A percentile compares a stretch with the other conserved stretches of the same genome.
These are phyloP conservation scores for Fissipunctia ypsillon DNA, from an alignment of 2,888 invertebrate species.

Conservation along the genomic window DNA sequence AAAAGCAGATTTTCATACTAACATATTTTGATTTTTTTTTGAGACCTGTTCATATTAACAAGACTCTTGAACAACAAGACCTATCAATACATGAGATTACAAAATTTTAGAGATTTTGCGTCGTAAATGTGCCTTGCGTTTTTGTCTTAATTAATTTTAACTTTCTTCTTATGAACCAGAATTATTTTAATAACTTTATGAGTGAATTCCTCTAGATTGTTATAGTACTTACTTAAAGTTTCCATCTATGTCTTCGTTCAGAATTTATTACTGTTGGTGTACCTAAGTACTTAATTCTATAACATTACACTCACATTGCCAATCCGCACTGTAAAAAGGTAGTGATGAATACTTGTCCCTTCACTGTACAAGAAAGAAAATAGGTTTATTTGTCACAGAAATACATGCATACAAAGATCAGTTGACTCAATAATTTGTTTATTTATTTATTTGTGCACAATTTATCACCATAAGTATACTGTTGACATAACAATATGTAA, in stretches of 20 bases:
- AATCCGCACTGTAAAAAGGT: background rate
- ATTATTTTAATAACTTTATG: constrained; percentile 26
- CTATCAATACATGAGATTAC: constrained; percentile 35
- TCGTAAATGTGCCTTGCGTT: constrained; percentile 16
- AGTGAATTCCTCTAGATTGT: constrained; percentile 14
- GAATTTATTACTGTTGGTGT: background rate
- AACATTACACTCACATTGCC: too few species aligned
- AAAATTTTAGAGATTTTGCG: constrained; percentile 16
- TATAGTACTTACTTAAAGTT: background rate
- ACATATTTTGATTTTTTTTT: background rate
- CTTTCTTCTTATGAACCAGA: constrained; percentile 3
- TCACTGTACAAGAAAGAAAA: background rate
- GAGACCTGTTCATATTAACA: background rate
- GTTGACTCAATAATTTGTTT: too few species aligned
- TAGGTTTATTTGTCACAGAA: too few species aligned
- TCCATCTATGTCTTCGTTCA: background rate
- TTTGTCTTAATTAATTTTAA: constrained; percentile 44
- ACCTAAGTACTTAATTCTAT: too few species aligned
- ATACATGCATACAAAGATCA: too few species aligned
- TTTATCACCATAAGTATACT: too few species aligned
- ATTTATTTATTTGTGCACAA: too few species aligned
- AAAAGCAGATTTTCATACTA: constrained; percentile 3
- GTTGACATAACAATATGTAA: too few species aligned
- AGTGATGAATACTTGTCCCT: background rate
- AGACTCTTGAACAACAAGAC: background rate